A percentile compares a stretch with the other conserved stretches of the same genome.
These are phyloP conservation scores for Trichosurus vulpecula DNA, from an alignment of 2,797 vertebrate species.

Conservation along the genomic window DNA sequence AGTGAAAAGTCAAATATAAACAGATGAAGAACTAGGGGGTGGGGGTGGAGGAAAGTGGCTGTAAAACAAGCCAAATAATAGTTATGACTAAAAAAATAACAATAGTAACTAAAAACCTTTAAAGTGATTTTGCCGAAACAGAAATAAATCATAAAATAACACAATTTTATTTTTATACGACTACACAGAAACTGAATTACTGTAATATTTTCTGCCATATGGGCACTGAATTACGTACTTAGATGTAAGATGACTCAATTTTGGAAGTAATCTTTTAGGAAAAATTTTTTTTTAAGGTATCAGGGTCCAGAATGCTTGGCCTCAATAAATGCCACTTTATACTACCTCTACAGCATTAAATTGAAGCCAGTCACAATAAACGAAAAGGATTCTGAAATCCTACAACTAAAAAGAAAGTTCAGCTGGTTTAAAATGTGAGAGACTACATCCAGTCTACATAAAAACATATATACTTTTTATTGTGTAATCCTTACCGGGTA, in stretches of 20 bases:
- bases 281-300: background rate
- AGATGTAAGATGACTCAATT: background rate
- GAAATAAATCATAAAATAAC: background rate
- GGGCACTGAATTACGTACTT: background rate
- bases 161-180: background rate
- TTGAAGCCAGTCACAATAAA: background rate
- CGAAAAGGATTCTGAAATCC: background rate
- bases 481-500: conserved; percentile 87
- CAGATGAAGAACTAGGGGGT: background rate
- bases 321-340: background rate
- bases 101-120: background rate
- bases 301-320: background rate
- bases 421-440: background rate
- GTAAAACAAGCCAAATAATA: background rate
- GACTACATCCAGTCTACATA: background rate
- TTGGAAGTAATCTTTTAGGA: background rate
- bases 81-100: background rate
- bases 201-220: background rate
- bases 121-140: background rate
- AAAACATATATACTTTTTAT: conserved; percentile 30
- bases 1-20: background rate
- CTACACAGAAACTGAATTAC: background rate
- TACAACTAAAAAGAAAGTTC: background rate
- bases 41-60: background rate
- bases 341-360: background rate